Base-by-base conservation (phyloP, 2,888 invertebrate genomes). In the Lissonota sp. region DNA sequence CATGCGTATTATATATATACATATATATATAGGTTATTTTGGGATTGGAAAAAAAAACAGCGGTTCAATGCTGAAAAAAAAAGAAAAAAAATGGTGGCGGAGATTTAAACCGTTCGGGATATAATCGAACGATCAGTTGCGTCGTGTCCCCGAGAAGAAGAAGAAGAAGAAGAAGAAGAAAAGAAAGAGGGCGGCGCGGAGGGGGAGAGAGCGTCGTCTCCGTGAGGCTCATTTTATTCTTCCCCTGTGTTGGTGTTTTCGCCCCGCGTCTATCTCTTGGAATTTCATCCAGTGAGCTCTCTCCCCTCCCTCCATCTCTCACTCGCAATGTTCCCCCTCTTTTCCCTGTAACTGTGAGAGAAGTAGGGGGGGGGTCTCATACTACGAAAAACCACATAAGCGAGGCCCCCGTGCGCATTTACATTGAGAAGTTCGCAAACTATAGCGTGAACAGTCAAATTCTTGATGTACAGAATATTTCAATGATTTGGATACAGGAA, bases 231-330 rank as follows among this genome's bases (percentile, higher is more conserved):
- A 12, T n/a, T 39, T n/a, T n/a, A n/a, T n/a, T 49, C 12, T 16
- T 10, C 10, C 3, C 10, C 44, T 12, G 49, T 53, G 53, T 39
- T 14, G 6, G 62, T 42, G 40, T 26, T 7, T 39, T 42, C 7
- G 51, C 14, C 3, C 46, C 57, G 26, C 46, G 49, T 72, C 51
- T 60, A 73, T 70, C 77, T 74, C 81, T 64, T 58, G 77, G 81
- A 81, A 81, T 81, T 81, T 81, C 81, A 77, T 74, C 77, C 77
- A 60, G 63, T 72, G 60, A 51, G 70, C 69, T 71, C 42, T 44
- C 42, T 12, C 8, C 42, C 57, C 76, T 58, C 40, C 51, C 57
- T n/a, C 40, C 6, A 37, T 66, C 60, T 12, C 62, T 40, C 6
- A n/a, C 66, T 42, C 46, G 6, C 40, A 39, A 51, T 60, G 46